Conservation (phyloP, 2,797 vertebrate genomes). For the Acanthurus leucopareius region DNA sequence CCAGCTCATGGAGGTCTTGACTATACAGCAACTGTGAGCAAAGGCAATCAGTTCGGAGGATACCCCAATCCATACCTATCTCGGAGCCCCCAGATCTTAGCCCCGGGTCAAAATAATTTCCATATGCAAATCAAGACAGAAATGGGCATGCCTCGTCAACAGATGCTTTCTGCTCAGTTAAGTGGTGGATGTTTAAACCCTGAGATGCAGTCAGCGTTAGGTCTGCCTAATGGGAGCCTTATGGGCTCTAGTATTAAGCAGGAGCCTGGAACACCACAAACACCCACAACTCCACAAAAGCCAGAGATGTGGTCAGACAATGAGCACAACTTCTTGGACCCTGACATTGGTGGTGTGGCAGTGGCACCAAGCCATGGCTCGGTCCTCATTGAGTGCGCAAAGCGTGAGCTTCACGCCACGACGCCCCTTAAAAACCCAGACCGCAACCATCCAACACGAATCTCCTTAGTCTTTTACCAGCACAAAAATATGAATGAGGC, state of each 20-base stretch:
- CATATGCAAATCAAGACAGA: slow-evolving; percentile 90
- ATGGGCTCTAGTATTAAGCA: slow-evolving; percentile 83
- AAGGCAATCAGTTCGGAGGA: slow-evolving; percentile 86
- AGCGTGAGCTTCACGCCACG: slow-evolving; percentile 97
- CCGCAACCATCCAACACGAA: slow-evolving; percentile 93
- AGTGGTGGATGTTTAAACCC: slow-evolving; percentile 83
- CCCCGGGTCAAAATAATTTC: slow-evolving; percentile 85
- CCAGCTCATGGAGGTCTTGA: slow-evolving; percentile 84
- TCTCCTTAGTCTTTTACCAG: slow-evolving; percentile 99
- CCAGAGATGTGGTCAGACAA: slow-evolving; percentile 98
- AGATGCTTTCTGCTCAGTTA: slow-evolving; percentile 74
- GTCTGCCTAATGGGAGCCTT: slow-evolving; percentile 79
- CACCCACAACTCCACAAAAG: slow-evolving; percentile 84
- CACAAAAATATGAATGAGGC: slow-evolving; percentile 99
- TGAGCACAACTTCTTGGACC: slow-evolving; percentile 97
- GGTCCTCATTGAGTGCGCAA: slow-evolving; percentile 98
- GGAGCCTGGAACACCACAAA: slow-evolving; percentile 73
- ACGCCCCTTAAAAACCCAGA: slow-evolving; percentile 96
- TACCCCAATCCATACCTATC: slow-evolving; percentile 85
- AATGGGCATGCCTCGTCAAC: slow-evolving; percentile 77
- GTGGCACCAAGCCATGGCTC: slow-evolving; percentile 97
- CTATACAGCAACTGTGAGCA: slow-evolving; percentile 85
- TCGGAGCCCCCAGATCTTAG: slow-evolving; percentile 82
- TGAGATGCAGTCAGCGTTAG: slow-evolving; percentile 79
- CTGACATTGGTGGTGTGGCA: slow-evolving; percentile 97